Conservation (phyloP, 2,113 vertebrate genomes). For the Muscicapa adusta region DNA sequence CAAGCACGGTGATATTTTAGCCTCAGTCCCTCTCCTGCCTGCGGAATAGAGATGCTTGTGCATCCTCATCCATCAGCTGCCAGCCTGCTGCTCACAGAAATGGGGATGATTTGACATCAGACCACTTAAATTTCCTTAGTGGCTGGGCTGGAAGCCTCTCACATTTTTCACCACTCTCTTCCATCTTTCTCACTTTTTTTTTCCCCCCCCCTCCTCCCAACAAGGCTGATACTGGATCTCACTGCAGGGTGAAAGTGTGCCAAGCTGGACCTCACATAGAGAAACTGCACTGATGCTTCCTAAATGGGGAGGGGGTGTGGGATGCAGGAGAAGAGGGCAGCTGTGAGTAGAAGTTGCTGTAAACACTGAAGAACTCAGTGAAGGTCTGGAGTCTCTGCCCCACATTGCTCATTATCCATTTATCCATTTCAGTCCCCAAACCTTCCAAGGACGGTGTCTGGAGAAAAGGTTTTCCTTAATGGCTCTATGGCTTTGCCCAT, state of each 20-base stretch:
- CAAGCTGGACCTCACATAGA: rapidly evolving
- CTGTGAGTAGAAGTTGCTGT: neutral
- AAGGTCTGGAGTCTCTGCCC: neutral
- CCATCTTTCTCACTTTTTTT: neutral
- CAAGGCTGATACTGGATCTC: neutral
- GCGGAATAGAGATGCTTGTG: neutral
- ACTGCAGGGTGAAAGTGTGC: neutral
- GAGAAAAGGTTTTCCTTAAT: neutral
- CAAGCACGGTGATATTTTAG: neutral
- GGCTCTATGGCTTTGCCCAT: neutral
- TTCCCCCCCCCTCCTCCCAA: neutral
- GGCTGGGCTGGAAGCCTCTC: neutral
- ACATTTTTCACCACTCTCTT: neutral
- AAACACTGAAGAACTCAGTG: rapidly evolving
- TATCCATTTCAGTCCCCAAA: neutral
- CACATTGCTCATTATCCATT: neutral
- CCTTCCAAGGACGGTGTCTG: neutral
- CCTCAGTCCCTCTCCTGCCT: neutral
- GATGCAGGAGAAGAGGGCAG: neutral
- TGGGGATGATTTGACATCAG: neutral
- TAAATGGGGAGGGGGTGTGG: neutral
- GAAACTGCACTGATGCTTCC: rapidly evolving
- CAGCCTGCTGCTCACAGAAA: neutral
- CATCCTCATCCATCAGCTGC: slow-evolving; percentile 1
- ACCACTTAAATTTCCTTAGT: neutral